Base-by-base conservation (phyloP, 2,797 vertebrate species). In the Mionectes olivaceus region DNA sequence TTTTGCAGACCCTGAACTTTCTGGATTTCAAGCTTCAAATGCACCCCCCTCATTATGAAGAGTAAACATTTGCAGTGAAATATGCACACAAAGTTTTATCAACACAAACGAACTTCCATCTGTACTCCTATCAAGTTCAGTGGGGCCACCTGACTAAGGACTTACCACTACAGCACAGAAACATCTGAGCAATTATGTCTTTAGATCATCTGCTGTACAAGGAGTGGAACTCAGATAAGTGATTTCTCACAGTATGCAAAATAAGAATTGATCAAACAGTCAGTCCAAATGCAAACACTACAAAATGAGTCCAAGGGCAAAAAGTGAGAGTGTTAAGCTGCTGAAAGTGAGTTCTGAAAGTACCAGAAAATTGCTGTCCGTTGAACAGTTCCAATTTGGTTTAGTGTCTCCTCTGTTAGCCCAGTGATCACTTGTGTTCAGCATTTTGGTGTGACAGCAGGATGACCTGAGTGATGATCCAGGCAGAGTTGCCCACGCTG, bases 181-280 rank as follows among this genome's bases (percentile, higher is more conserved):
- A 52, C 11, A 4, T 60, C 12, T 49, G 8, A 68, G 47, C 2
- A 3, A 39, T 27, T 4, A 39, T 44, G 18, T 52, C 64, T 80
- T 86, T 21, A 60, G 32, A 61, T n/a, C 4, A 7, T 19, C 73
- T 63, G 13, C 55, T 71, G n/a, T 3, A 47, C 16, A 50, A 67
- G 28, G 13, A 43, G 11, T 0, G 0, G 44, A 61, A 92, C 27
- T 33, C 41, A 28, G 0, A 0, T 56, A 56, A 37, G 25, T 25
- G 53, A 57, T 14, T 76, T 69, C 61, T 69, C 59, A 68, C 7
- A 63, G 47, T 11, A 44, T 25, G 49, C 9, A 90, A 89, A 89
- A 61, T 39, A 86, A 83, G 32, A 74, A 53, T 23, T 1, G 2
- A 33, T 30, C 19, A 15, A 84, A 55, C 8, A 55, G 32, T 71